These are phyloP conservation scores for Pogonophryne albipinna DNA, from an alignment of 2,797 vertebrate genomes.

Conservation along the genomic window DNA sequence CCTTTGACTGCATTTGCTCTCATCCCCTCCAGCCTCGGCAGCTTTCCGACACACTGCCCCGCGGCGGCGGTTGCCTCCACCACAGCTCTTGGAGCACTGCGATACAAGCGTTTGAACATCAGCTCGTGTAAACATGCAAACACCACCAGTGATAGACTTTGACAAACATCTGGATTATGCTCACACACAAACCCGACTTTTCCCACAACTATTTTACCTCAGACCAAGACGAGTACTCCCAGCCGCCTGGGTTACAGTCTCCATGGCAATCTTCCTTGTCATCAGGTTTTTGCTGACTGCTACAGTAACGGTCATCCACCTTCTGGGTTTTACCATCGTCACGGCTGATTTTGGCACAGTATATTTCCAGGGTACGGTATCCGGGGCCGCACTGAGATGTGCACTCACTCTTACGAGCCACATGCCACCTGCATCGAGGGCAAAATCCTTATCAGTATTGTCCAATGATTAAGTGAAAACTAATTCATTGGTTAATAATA, in stretches of 20 bases:
- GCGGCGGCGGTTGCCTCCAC: slow-evolving; percentile 89
- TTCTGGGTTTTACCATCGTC: slow-evolving; percentile 91
- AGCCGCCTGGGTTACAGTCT: slow-evolving; percentile 93
- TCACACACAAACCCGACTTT: slow-evolving; percentile 9
- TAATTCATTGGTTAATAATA: not conserved
- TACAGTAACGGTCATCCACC: slow-evolving; percentile 92
- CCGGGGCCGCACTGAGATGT: slow-evolving; percentile 93
- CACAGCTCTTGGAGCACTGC: slow-evolving; percentile 97
- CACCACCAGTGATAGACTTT: slow-evolving; percentile 15
- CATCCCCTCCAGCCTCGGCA: slow-evolving; percentile 87
- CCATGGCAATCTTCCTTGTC: slow-evolving; percentile 93
- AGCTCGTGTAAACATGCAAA: slow-evolving; percentile 29
- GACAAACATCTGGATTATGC: slow-evolving; percentile 26
- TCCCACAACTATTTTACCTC: slow-evolving; percentile 85
- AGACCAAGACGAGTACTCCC: slow-evolving; percentile 96
- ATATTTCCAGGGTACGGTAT: slow-evolving; percentile 92
- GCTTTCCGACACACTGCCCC: slow-evolving; percentile 91
- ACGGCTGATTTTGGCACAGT: slow-evolving; percentile 91
- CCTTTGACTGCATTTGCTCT: slow-evolving; percentile 93
- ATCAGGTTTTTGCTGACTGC: slow-evolving; percentile 88
- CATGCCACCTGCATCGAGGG: slow-evolving; percentile 88
- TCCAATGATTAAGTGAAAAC: not conserved
- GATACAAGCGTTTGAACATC: slow-evolving; percentile 39
- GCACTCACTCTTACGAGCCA: slow-evolving; percentile 93
- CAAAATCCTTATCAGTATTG: not conserved